phyloP scores from a whole-genome alignment of 1,140 invertebrate genomes.

The Chrysomallon squamiferum region DNA sequence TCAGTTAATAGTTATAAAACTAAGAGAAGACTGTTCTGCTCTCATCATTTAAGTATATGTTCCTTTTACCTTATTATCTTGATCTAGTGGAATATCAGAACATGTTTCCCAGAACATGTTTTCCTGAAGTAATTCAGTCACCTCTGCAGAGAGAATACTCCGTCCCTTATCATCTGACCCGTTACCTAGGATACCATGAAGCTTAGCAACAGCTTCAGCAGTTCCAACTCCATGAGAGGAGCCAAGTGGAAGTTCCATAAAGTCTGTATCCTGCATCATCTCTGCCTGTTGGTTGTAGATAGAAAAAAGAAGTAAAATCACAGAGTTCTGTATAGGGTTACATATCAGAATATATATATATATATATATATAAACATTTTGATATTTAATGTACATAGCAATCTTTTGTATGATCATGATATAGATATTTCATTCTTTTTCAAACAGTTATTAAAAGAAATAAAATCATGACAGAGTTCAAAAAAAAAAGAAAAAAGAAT shows the following conservation, averaged over 20 bases:
- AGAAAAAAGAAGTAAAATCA: no score
- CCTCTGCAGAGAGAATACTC: slow-evolving; percentile 27
- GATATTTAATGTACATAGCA: no score
- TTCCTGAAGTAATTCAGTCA: slow-evolving; percentile 28
- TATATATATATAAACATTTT: neutral
- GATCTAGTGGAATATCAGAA: slow-evolving; percentile 38
- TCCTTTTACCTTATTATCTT: slow-evolving; percentile 24
- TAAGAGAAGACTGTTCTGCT: no score
- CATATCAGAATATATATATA: neutral
- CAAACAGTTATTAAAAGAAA: no score
- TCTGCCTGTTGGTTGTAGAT: slow-evolving; percentile 20
- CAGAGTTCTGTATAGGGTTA: neutral
- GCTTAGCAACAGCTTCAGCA: slow-evolving; percentile 39
- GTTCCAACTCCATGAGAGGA: slow-evolving; percentile 44
- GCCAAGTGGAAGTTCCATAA: slow-evolving; percentile 29
- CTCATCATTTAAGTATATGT: neutral
- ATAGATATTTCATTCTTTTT: no score
- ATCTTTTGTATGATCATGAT: no score
- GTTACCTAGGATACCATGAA: slow-evolving; percentile 46
- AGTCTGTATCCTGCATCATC: slow-evolving; percentile 41
- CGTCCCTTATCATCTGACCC: slow-evolving; percentile 31
- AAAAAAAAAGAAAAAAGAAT: no score
- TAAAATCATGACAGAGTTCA: no score
- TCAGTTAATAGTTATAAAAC: no score
- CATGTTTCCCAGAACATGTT: slow-evolving; percentile 19